Evolutionary conservation across 2,113 vertebrate species (phyloP), one percentile per base, ranked within the genome.

Genomic region (Hepsetus odoe): DNA sequence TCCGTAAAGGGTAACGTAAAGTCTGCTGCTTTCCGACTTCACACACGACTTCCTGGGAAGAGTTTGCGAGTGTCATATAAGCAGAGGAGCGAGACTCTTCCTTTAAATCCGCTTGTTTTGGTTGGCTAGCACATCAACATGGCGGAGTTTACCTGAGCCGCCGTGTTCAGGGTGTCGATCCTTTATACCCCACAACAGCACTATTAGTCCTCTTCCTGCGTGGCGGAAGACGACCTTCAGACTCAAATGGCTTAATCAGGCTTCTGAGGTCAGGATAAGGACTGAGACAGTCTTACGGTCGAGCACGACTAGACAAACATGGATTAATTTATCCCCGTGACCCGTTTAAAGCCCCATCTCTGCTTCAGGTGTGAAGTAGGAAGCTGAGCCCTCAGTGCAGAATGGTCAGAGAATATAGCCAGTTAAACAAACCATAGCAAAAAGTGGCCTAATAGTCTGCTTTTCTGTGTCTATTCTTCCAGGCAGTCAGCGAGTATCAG

Each of bases 401-500:
- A 16, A 14, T 0, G 2, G 46, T 20, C 46, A 18, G 18, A 12
- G 20, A 5, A 5, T 3, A 49, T 14, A 20, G 11, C 55, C 42
- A 79, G 51, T 65, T 49, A 13, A 14, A 44, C 12, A 44, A 14
- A 44, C n/a, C 24, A 42, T 26, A 65, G 16, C 12, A 46, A 11
- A 24, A 51, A 26, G 18, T 35, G 4, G 32, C 33, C 22, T 38
- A 28, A 18, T 44, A 35, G 42, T 38, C 11, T 11, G 44, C 9
- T 7, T 3, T n/a, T 24, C 24, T 74, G n/a, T 72, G 26, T 80
- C 14, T 49, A 13, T 20, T 13, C 11, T 26, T 5, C 66, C 85
- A 96, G 95, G 94, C 92, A 0, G 79, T 93, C 85, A 96, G 91
- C 30, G 94, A 96, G 82, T 95, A 95, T 80, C 91, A 90, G 80